These are phyloP conservation scores for Steatocranus sp. DNA, from an alignment of 2,797 vertebrate genomes.

Conservation along the genomic window DNA sequence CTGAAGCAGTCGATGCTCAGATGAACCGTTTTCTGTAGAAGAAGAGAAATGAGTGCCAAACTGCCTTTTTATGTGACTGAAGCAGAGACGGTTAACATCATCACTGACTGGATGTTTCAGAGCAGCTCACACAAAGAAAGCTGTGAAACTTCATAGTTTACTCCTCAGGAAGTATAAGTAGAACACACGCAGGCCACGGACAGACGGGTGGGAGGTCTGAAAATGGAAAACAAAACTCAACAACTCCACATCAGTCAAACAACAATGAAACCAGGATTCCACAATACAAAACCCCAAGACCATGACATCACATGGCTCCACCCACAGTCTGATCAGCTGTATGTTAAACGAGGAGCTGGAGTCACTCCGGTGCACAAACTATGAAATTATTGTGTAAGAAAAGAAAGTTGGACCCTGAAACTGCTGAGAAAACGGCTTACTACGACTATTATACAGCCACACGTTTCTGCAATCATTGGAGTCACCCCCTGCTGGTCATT, in stretches of 20 bases:
- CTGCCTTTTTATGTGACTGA: neutral
- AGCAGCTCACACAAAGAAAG: neutral
- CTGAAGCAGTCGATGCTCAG: neutral
- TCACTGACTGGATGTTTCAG: neutral
- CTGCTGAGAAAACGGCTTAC: fast-evolving
- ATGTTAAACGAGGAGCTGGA: fast-evolving
- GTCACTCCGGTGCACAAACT: neutral
- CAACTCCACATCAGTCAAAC: neutral
- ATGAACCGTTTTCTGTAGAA: neutral
- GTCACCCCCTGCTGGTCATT: neutral
- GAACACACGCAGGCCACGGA: fast-evolving
- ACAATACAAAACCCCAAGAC: neutral
- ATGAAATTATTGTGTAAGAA: neutral
- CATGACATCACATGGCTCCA: neutral
- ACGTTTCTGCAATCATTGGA: fast-evolving
- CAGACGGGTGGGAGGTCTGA: neutral
- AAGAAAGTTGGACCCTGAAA: neutral
- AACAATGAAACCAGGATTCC: neutral
- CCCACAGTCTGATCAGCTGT: neutral
- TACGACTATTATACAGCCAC: neutral
- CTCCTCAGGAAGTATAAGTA: neutral
- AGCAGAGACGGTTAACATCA: neutral
- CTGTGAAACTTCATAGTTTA: neutral
- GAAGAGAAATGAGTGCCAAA: neutral
- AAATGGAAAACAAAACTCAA: neutral